Percentiles rank a stretch among this genome's conserved stretches.
These are phyloP conservation scores for Schizotus pectinicornis DNA, from an alignment of 2,888 invertebrate species.

Conservation along the genomic window DNA sequence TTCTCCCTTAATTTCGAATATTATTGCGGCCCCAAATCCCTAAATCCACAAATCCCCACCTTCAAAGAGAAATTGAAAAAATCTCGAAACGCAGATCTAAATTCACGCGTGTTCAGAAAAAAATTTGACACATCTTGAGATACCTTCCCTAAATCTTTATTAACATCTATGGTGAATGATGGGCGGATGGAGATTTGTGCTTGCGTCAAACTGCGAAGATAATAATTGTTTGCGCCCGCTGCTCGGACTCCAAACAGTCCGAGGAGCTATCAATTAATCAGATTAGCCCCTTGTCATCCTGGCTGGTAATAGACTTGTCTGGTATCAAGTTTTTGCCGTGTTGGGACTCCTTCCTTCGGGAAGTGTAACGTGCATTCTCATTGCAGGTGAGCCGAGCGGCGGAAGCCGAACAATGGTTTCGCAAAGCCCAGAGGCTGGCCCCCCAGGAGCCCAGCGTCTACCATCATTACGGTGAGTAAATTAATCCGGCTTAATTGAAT, in stretches of 20 bases:
- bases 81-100: too few relatives aligned
- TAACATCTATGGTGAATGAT: too few relatives aligned
- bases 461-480: conserved; percentile 84
- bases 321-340: background rate
- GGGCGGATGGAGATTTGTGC: too few relatives aligned
- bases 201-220: too few relatives aligned
- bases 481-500: conserved; percentile 26
- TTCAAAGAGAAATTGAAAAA: background rate
- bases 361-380: conserved; percentile 29
- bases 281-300: too few relatives aligned
- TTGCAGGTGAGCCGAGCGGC: conserved; percentile 77
- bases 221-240: too few relatives aligned
- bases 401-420: conserved; percentile 90
- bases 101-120: too few relatives aligned
- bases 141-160: too few relatives aligned
- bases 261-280: background rate
- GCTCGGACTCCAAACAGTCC: background rate
- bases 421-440: conserved; percentile 81
- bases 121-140: too few relatives aligned
- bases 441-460: conserved; percentile 84
- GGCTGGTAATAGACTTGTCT: too few relatives aligned
- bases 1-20: conserved; percentile 23
- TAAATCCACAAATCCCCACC: conserved; percentile 13
- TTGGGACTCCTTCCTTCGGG: conserved; percentile 8
- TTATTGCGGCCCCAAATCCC: conserved; percentile 18